phyloP scores from a whole-genome alignment of 2,113 vertebrate species.

The Tautogolabrus adspersus region DNA sequence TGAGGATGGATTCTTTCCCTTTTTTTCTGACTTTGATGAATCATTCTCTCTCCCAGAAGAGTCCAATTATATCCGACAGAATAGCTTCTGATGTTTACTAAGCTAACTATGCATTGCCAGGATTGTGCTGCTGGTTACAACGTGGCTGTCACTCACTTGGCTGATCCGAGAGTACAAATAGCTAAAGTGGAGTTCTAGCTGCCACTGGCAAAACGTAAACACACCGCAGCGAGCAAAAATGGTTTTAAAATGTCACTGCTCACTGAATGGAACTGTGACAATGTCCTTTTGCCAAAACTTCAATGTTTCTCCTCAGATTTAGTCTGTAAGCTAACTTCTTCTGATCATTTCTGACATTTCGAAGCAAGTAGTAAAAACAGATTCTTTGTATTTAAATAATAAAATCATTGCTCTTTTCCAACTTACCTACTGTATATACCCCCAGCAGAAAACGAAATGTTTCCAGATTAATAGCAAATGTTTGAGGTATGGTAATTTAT shows the following conservation, averaged over 20 bases:
- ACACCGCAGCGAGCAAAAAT: conserved; percentile 19
- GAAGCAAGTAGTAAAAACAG: background rate
- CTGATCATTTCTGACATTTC: conserved; percentile 1
- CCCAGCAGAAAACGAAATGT: conserved; percentile 18
- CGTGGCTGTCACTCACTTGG: conserved; percentile 53
- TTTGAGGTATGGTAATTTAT: too few relatives aligned
- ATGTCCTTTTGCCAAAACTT: conserved; percentile 15
- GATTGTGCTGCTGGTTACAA: conserved; percentile 27
- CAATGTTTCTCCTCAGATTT: background rate
- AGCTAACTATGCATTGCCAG: conserved; percentile 37
- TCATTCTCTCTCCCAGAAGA: conserved; percentile 42
- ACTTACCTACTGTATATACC: background rate
- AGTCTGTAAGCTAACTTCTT: background rate
- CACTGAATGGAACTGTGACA: conserved; percentile 26
- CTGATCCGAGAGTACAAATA: conserved; percentile 21
- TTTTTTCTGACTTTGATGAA: conserved; percentile 59
- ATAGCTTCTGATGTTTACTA: conserved; percentile 50
- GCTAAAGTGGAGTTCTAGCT: conserved; percentile 27
- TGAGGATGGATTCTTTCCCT: conserved; percentile 22
- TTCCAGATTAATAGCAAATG: conserved; percentile 31
- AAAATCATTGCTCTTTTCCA: conserved; percentile 21
- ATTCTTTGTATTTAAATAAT: conserved; percentile 28
- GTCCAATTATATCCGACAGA: conserved; percentile 59
- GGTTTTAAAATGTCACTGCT: conserved; percentile 32
- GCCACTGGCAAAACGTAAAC: conserved; percentile 37